Percentiles rank a stretch among this genome's conserved stretches.
Evolutionary conservation across 2,888 invertebrate genomes (phyloP).

Genomic region (Trichacis sp.): DNA sequence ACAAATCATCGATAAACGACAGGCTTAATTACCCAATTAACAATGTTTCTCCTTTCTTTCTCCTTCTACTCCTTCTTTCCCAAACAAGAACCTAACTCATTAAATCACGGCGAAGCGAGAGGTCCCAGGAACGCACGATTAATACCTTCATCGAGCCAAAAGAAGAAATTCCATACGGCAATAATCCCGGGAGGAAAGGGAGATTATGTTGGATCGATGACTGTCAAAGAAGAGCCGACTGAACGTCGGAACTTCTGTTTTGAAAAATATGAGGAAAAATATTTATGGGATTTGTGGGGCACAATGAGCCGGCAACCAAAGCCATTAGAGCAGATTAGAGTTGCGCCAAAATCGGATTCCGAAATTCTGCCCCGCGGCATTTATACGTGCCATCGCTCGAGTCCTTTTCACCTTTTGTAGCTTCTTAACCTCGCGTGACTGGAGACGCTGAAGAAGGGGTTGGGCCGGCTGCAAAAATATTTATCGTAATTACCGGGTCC

Average conservation of each 20-base stretch:
- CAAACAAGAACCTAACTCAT: neutral
- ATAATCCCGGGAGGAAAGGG: neutral
- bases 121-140: neutral
- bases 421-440: constrained; percentile 61
- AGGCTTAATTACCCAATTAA: neutral
- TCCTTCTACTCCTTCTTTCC: too few relatives aligned
- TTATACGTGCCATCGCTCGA: constrained; percentile 37
- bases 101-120: neutral
- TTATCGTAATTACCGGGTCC: constrained; percentile 64
- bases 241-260: constrained; percentile 49
- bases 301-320: constrained; percentile 21
- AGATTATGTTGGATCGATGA: constrained; percentile 7
- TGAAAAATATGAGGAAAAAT: constrained; percentile 63
- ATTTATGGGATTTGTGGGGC: constrained; percentile 60
- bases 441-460: constrained; percentile 59
- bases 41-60: too few relatives aligned
- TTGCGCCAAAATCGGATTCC: constrained; percentile 45
- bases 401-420: constrained; percentile 20
- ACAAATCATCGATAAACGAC: neutral
- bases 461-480: constrained; percentile 67
- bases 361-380: constrained; percentile 18
- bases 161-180: neutral
- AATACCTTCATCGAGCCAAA: neutral
- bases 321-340: constrained; percentile 57
- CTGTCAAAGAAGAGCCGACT: constrained; percentile 29